A percentile compares a stretch with the other conserved stretches of the same genome.
These are phyloP conservation scores for Catotricha subobsoleta DNA, from an alignment of 2,888 invertebrate species.

Conservation along the genomic window DNA sequence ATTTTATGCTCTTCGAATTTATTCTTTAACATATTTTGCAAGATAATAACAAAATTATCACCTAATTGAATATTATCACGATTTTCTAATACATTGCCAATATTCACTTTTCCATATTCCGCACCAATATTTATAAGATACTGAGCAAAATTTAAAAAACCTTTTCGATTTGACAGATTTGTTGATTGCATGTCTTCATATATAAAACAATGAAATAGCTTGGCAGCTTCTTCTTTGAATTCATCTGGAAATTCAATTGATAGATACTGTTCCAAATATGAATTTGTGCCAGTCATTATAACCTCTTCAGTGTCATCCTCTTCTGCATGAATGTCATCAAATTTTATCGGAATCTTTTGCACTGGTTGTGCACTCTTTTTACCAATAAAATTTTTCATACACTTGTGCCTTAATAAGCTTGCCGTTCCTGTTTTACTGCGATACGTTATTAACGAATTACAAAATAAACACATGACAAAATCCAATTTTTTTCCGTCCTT, in stretches of 20 bases:
- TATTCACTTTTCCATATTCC: slow-evolving; percentile 4
- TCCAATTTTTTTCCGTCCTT: slow-evolving; percentile 1
- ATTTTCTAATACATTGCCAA: not conserved
- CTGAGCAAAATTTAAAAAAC: slow-evolving; percentile 5
- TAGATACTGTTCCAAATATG: not conserved
- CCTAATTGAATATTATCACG: not conserved
- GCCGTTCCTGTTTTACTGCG: slow-evolving; percentile 2
- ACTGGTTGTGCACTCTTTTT: not conserved
- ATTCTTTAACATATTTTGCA: not conserved
- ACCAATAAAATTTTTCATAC: not conserved
- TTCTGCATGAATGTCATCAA: not conserved
- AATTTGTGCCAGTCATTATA: not conserved
- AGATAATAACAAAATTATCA: no score
- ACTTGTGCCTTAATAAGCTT: not conserved
- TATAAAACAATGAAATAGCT: not conserved
- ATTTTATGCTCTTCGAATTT: slow-evolving; percentile 5
- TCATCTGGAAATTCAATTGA: not conserved
- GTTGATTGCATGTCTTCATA: slow-evolving; percentile 1
- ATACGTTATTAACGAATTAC: slow-evolving; percentile 1
- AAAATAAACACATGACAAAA: slow-evolving; percentile 2
- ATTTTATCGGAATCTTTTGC: no score
- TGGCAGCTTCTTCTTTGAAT: not conserved
- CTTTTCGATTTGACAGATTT: not conserved
- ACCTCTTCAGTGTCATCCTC: not conserved
- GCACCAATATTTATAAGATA: slow-evolving; percentile 6